These are phyloP conservation scores for Sminthurinus signatus DNA, from an alignment of 1,140 invertebrate species.

Conservation along the genomic window DNA sequence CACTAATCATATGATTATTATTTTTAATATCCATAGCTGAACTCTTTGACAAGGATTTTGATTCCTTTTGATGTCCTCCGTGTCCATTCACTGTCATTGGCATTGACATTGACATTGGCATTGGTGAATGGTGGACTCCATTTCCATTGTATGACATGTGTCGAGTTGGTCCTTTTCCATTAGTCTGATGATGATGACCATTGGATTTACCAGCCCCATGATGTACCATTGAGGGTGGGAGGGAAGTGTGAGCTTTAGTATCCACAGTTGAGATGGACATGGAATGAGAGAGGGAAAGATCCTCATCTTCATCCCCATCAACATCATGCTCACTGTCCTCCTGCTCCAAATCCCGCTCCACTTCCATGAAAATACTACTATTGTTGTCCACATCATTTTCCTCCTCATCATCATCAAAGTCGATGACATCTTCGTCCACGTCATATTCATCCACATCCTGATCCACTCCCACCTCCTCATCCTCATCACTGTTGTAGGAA, in stretches of 20 bases:
- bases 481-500: conserved; percentile 46
- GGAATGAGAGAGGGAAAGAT: background rate
- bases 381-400: conserved; percentile 29
- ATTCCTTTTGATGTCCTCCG: background rate
- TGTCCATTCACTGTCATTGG: too few relatives aligned
- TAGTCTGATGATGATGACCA: background rate
- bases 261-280: background rate
- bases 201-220: too few relatives aligned
- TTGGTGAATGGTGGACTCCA: too few relatives aligned
- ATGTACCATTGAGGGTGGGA: too few relatives aligned
- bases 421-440: conserved; percentile 40
- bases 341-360: conserved; percentile 44
- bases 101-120: too few relatives aligned
- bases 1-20: background rate
- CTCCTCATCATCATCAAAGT: conserved; percentile 46
- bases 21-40: too few relatives aligned
- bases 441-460: conserved; percentile 43
- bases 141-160: too few relatives aligned
- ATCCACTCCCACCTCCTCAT: conserved; percentile 47
- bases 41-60: background rate
- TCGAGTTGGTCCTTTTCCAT: too few relatives aligned
- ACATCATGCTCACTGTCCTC: background rate
- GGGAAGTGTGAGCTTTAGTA: background rate
- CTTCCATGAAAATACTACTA: conserved; percentile 45
- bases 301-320: conserved; percentile 1